These are phyloP conservation scores for Chaenocephalus aceratus DNA, from an alignment of 2,113 vertebrate species.

Conservation along the genomic window DNA sequence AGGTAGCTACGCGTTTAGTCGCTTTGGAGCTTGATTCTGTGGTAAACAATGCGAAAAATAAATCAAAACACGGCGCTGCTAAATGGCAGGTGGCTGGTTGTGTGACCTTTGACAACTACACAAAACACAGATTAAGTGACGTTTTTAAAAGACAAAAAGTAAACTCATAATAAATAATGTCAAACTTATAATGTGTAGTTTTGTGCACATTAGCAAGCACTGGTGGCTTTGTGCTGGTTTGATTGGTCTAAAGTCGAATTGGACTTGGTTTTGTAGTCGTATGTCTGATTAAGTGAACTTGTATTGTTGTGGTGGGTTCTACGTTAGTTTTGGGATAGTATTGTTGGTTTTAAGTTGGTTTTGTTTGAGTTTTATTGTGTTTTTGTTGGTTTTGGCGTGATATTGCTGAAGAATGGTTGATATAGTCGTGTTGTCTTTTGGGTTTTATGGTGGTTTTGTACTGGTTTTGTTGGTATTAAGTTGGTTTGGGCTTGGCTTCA, in stretches of 20 bases:
- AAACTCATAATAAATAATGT: not conserved
- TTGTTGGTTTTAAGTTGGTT: too few species aligned
- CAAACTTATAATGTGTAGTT: not conserved
- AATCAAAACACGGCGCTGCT: constrained; percentile 4
- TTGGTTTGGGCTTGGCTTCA: not conserved
- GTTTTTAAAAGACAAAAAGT: constrained; percentile 21
- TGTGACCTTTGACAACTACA: constrained; percentile 32
- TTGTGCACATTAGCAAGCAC: too few species aligned
- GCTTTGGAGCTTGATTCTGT: constrained; percentile 41
- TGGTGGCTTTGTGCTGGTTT: not conserved
- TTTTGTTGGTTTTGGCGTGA: too few species aligned
- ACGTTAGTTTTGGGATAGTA: too few species aligned
- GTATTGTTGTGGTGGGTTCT: too few species aligned
- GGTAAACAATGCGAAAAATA: constrained; percentile 54
- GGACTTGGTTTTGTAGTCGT: not conserved
- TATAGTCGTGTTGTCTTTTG: too few species aligned
- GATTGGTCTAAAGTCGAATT: not conserved
- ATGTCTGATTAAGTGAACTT: not conserved
- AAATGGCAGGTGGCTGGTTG: not conserved
- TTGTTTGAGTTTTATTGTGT: too few species aligned
- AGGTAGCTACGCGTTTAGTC: constrained; percentile 36
- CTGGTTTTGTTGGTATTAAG: not conserved
- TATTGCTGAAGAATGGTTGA: too few species aligned
- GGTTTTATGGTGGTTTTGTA: too few species aligned
- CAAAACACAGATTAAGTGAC: constrained; percentile 14